Percentiles rank a stretch among this genome's conserved stretches.
phyloP scores from a whole-genome alignment of 2,888 invertebrate species.

The Rhabditoides inermis region DNA sequence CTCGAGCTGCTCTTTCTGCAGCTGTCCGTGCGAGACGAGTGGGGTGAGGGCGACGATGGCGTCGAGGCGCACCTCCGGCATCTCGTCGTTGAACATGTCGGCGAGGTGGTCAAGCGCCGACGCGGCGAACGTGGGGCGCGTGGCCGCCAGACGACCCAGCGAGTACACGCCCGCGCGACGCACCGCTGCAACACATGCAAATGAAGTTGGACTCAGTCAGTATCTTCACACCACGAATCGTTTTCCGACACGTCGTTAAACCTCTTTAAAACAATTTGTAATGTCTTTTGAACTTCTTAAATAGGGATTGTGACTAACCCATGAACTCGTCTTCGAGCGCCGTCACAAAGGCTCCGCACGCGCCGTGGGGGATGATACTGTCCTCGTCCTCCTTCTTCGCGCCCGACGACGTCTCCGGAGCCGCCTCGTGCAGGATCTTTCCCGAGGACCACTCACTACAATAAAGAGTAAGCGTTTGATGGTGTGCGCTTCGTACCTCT shows the following conservation, averaged over 20 bases:
- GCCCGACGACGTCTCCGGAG: constrained; percentile 64
- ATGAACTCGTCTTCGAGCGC: constrained; percentile 94
- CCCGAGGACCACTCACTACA: constrained; percentile 75
- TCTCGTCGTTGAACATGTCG: constrained; percentile 99
- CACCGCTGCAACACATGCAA: constrained; percentile 64
- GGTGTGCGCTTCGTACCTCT: too few species aligned
- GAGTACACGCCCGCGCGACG: constrained; percentile 88
- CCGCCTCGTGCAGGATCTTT: constrained; percentile 78
- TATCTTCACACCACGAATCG: too few species aligned
- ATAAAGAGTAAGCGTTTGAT: too few species aligned
- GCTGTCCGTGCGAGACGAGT: constrained; percentile 76
- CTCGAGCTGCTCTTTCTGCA: constrained; percentile 89
- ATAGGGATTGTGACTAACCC: too few species aligned
- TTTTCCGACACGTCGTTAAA: too few species aligned
- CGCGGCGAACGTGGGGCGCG: constrained; percentile 66
- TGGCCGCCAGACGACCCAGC: constrained; percentile 75
- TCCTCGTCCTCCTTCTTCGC: constrained; percentile 66
- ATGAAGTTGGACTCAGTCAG: background rate
- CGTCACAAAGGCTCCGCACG: constrained; percentile 95
- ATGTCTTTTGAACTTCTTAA: too few species aligned
- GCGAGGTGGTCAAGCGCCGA: constrained; percentile 88
- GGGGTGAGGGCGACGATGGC: constrained; percentile 86
- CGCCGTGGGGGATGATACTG: constrained; percentile 78
- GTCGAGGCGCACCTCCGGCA: constrained; percentile 80
- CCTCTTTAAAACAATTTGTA: too few species aligned